phyloP scores from a whole-genome alignment of 2,113 vertebrate species.

The Channa maculata region DNA sequence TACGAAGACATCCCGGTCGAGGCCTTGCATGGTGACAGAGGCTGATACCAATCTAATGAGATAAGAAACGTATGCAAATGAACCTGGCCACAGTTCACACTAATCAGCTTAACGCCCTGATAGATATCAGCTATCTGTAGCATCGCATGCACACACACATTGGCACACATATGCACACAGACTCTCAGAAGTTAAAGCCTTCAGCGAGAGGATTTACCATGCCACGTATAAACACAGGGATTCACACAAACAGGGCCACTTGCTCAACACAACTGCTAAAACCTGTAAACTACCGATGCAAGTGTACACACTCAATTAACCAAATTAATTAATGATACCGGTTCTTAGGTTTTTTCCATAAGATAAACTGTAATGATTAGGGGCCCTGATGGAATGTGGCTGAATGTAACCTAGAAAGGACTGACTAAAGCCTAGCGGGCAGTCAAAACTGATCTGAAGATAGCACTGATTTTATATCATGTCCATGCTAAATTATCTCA shows the following conservation, averaged over 20 bases:
- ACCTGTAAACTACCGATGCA: slow-evolving; percentile 25
- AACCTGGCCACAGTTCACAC: slow-evolving; percentile 82
- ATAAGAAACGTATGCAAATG: slow-evolving; percentile 86
- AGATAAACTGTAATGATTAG: slow-evolving; percentile 23
- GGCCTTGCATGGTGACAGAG: slow-evolving; percentile 78
- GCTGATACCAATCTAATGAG: slow-evolving; percentile 86
- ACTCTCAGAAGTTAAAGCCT: slow-evolving; percentile 63
- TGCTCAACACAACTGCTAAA: slow-evolving; percentile 19
- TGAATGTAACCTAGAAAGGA: slow-evolving; percentile 12
- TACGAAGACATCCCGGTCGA: slow-evolving; percentile 77
- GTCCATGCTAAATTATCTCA: not conserved
- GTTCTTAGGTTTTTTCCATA: slow-evolving; percentile 33
- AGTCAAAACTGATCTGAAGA: slow-evolving; percentile 25
- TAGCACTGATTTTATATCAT: slow-evolving; percentile 14
- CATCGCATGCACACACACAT: slow-evolving; percentile 53
- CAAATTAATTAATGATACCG: slow-evolving; percentile 11
- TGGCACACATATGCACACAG: slow-evolving; percentile 17
- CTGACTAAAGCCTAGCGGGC: slow-evolving; percentile 11
- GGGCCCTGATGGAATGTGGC: not conserved
- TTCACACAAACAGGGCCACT: slow-evolving; percentile 35
- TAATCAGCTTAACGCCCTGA: slow-evolving; percentile 85
- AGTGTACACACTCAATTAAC: not conserved
- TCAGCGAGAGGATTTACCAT: slow-evolving; percentile 61
- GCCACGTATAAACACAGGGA: slow-evolving; percentile 47
- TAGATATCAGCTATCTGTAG: slow-evolving; percentile 84